Evolutionary conservation across 2,888 invertebrate species (phyloP).

Genomic region (Synanthedon formicaeformis): DNA sequence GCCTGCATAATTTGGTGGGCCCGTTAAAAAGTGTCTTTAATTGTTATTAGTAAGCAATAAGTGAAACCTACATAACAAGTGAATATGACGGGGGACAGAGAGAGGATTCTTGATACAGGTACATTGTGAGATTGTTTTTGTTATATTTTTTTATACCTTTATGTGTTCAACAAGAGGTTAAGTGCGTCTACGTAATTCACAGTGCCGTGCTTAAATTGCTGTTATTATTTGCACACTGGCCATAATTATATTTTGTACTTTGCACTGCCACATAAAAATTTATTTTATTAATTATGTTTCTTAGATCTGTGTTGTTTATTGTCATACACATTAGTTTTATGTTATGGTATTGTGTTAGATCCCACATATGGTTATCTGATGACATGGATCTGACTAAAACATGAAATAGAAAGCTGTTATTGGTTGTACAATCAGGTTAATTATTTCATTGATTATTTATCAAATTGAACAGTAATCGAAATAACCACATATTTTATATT

Average conservation of each 20-base stretch:
- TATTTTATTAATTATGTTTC: no score
- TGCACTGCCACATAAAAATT: not conserved
- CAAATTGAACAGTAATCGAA: no score
- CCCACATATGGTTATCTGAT: no score
- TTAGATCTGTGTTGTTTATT: no score
- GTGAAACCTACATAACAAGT: not conserved
- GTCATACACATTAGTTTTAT: no score
- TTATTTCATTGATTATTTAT: no score
- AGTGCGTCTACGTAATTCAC: constrained; percentile 17
- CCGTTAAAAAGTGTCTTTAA: not conserved
- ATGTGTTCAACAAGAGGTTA: constrained; percentile 18
- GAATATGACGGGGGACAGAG: constrained; percentile 57
- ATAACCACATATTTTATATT: no score
- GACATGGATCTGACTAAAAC: not conserved
- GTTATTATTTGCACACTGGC: not conserved
- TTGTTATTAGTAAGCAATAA: no score
- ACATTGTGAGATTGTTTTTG: constrained; percentile 27
- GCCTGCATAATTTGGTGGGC: constrained; percentile 61
- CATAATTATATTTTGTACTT: not conserved
- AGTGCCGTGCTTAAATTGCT: not conserved
- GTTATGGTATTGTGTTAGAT: no score
- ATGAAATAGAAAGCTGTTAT: not conserved
- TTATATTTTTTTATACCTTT: constrained; percentile 18
- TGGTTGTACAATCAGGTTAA: not conserved
- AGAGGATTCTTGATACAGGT: constrained; percentile 55